phyloP scores from a whole-genome alignment of 37 sponge, comb jelly and placozoan genomes.

The Cladorhizidae sp. region DNA sequence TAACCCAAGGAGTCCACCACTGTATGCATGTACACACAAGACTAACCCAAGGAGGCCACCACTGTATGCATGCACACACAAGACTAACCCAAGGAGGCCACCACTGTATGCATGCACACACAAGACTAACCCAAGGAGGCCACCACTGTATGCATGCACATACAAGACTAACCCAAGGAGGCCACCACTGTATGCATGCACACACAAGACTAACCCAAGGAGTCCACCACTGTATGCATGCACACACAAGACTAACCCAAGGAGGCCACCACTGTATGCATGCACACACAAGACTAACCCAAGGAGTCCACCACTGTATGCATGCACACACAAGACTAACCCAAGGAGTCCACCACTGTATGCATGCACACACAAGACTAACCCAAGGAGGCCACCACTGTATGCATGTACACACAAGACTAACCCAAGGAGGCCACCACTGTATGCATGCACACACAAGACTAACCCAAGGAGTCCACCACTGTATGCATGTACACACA shows the following conservation, averaged over 20 bases:
- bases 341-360: conserved; percentile 65
- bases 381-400: too few species aligned
- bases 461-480: too few species aligned
- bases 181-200: conserved; percentile 36
- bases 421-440: conserved; percentile 79
- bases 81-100: conserved; percentile 81
- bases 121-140: too few species aligned
- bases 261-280: conserved; percentile 50
- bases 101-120: conserved; percentile 16
- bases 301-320: too few species aligned
- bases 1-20: conserved; percentile 80
- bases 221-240: conserved; percentile 18
- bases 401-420: neutral
- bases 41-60: too few species aligned
- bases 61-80: conserved; percentile 5
- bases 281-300: too few species aligned
- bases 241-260: conserved; percentile 71
- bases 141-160: conserved; percentile 10
- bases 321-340: conserved; percentile 53
- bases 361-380: neutral
- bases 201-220: too few species aligned
- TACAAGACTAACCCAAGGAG: conserved; percentile 79
- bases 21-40: conserved; percentile 12
- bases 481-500: conserved; percentile 9
- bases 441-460: conserved; percentile 11